Percentiles rank a stretch among this genome's conserved stretches.
phyloP scores from a whole-genome alignment of 1,140 invertebrate genomes.

The Rhynchophorus ferrugineus region DNA sequence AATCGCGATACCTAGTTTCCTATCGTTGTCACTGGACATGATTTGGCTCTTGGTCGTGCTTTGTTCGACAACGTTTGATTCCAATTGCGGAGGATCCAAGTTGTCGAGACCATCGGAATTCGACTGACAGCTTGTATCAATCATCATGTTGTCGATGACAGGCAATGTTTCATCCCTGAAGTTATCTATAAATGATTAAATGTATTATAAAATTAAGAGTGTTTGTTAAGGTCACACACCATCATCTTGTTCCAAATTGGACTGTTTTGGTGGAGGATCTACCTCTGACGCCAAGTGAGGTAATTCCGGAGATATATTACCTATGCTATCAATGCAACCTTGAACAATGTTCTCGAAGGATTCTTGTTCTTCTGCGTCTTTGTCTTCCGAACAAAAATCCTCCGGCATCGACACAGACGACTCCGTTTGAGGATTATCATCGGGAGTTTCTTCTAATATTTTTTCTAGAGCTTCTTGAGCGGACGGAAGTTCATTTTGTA shows the following conservation, averaged over 20 bases:
- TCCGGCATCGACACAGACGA: neutral
- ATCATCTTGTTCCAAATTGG: neutral
- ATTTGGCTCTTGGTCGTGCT: neutral
- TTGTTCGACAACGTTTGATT: neutral
- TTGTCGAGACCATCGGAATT: conserved; percentile 2
- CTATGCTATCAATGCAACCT: conserved; percentile 10
- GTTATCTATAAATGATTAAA: neutral
- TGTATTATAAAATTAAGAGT: neutral
- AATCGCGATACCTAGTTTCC: conserved; percentile 15
- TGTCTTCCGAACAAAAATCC: neutral
- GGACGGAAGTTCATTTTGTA: neutral
- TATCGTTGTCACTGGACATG: neutral
- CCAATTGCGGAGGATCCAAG: conserved; percentile 14
- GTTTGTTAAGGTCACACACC: no score
- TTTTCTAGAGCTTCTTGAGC: neutral
- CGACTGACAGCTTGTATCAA: neutral
- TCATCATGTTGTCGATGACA: conserved; percentile 8
- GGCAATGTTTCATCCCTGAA: conserved; percentile 6
- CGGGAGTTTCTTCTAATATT: conserved; percentile 1
- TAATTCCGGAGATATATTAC: conserved; percentile 2
- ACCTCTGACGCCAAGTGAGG: neutral
- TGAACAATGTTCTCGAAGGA: conserved; percentile 10
- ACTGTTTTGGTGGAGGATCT: no score
- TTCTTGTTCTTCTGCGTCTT: neutral
- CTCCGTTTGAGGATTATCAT: neutral